Evolutionary conservation across 2,113 vertebrate genomes (phyloP), one percentile per base, ranked within the genome.

Genomic region (Scomber colias): DNA sequence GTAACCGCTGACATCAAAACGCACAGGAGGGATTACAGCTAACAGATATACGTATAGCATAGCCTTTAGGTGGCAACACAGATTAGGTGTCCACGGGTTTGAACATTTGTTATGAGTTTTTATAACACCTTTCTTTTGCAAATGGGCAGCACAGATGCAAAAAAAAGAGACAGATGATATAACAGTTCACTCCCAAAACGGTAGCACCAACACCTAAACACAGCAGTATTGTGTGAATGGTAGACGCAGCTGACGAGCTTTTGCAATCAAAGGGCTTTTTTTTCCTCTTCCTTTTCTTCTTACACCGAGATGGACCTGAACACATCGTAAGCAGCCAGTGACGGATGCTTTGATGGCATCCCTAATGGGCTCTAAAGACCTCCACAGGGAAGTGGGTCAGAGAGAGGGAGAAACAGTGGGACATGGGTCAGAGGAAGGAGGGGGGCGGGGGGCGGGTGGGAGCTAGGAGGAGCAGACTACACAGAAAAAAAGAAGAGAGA

Each of bases 301-400:
- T 57, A 45, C 40, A 59, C 49, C 11, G 45, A 73, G 50, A 84
- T 56, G 75, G 50, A 77, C 51, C 0, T 68, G 59, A 75, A 72
- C 64, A 79, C 66, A 75, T 89, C 77, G 31, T 31, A 59, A 83
- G 54, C 68, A 78, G 86, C 63, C 48, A 54, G 17, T 6, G 17
- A 72, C 45, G 5, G 61, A 89, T 51, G 72, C 81, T 88, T 79
- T 91, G 78, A 92, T 82, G 80, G 84, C 67, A 72, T 89, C 73
- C 65, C 53, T 82, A 86, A 86, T 73, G 86, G 44, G 70, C 85
- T 86, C 63, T 67, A 76, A 77, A 77, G 87, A 86, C 72, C 66
- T 85, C 72, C 63, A 59, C 40, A 31, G 78, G 73, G 77, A 91
- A 90, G 67, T 90, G 83, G 89, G 89, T 90, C 87, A 90, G 73